Conservation (phyloP, 2,113 vertebrate species). For the Eurypyga helias region DNA sequence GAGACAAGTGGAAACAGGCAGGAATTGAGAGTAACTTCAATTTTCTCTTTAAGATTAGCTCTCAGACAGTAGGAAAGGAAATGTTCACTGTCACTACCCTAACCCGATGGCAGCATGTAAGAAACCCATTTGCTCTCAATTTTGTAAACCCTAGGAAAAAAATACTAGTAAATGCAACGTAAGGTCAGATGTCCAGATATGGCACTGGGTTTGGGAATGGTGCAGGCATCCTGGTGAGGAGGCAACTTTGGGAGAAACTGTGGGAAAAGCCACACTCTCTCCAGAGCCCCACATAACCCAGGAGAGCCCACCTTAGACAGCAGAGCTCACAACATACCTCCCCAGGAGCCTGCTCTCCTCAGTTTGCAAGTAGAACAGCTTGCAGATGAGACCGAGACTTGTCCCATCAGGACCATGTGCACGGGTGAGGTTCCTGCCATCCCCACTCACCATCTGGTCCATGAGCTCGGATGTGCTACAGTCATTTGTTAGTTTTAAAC, state of each 20-base stretch:
- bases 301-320: background rate
- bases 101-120: background rate
- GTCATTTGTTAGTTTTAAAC: conserved; percentile 41
- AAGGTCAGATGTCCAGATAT: background rate
- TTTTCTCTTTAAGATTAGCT: conserved; percentile 48
- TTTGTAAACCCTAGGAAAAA: background rate
- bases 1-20: conserved; percentile 56
- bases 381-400: background rate
- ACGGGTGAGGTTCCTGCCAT: background rate
- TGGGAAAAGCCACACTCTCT: background rate
- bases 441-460: conserved; percentile 5
- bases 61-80: conserved; percentile 42
- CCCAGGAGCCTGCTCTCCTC: background rate
- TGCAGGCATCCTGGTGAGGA: background rate
- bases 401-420: background rate
- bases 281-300: background rate
- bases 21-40: conserved; percentile 52
- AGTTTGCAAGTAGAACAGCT: background rate
- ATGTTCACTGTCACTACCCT: conserved; percentile 43
- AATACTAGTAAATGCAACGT: background rate
- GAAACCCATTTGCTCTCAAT: background rate
- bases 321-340: background rate
- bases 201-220: background rate
- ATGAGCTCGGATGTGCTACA: background rate
- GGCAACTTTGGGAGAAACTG: background rate